Evolutionary conservation across 2,113 vertebrate species (phyloP).

Genomic region (Cephalophus harveyi): DNA sequence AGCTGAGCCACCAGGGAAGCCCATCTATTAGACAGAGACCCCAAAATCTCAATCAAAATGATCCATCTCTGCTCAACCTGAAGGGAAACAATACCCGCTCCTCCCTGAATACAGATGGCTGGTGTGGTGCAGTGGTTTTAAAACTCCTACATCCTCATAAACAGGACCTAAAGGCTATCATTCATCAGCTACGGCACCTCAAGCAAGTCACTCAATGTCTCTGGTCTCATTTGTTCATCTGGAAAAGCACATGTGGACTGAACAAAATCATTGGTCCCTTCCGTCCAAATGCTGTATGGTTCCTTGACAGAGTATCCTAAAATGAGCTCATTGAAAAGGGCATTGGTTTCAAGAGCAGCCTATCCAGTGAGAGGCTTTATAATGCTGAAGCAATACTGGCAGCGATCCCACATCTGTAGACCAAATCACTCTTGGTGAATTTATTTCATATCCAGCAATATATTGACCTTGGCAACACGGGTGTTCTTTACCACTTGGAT

Average conservation of each 20-base stretch:
- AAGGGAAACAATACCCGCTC: background rate
- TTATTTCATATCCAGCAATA: background rate
- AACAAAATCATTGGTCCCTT: background rate
- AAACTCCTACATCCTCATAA: background rate
- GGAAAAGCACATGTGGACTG: background rate
- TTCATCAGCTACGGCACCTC: background rate
- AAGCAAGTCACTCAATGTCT: background rate
- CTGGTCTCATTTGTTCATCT: background rate
- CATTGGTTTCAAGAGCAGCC: background rate
- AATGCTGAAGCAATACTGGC: background rate
- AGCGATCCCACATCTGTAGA: background rate
- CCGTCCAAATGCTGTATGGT: background rate
- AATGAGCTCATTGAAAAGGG: background rate
- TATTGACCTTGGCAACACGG: background rate
- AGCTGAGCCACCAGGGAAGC: background rate
- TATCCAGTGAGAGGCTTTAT: background rate
- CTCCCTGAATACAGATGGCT: background rate
- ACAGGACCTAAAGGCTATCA: background rate
- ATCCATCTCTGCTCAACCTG: background rate
- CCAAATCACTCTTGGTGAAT: background rate
- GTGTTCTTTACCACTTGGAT: background rate
- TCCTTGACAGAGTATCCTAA: background rate
- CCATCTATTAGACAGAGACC: background rate
- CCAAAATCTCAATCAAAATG: background rate
- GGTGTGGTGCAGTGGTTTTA: background rate